A percentile compares a stretch with the other conserved stretches of the same genome.
These are phyloP conservation scores for Spongia lamella DNA, from an alignment of 37 sponge, comb jelly and placozoan species.

Conservation along the genomic window DNA sequence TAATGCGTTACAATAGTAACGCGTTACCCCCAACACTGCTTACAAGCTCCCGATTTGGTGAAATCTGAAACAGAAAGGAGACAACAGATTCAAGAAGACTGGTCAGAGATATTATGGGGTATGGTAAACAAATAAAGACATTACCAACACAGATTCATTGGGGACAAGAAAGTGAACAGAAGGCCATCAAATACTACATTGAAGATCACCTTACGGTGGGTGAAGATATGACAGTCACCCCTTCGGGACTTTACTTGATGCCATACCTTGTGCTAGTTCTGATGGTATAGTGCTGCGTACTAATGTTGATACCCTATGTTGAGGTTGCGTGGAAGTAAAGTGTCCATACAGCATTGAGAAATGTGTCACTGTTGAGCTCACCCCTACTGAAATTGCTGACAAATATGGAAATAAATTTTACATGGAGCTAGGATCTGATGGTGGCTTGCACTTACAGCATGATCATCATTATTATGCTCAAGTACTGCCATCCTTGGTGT, in stretches of 20 bases:
- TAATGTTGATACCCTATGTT: neutral
- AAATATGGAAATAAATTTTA: constrained; percentile 10
- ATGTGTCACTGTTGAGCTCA: too few relatives aligned
- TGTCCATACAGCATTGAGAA: constrained; percentile 21
- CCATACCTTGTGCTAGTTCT: neutral
- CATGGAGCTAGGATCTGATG: neutral
- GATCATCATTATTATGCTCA: neutral
- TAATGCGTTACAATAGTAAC: too few relatives aligned
- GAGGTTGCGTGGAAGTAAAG: neutral
- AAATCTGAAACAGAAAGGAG: too few relatives aligned
- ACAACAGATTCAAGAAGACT: neutral
- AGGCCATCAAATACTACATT: neutral
- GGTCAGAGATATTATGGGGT: too few relatives aligned
- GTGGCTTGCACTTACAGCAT: neutral
- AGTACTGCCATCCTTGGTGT: constrained; percentile 8
- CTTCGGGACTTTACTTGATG: neutral
- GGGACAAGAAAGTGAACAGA: constrained; percentile 1
- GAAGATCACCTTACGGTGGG: neutral
- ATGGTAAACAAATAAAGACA: neutral
- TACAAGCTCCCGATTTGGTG: too few relatives aligned
- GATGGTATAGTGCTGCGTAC: neutral
- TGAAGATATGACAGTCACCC: neutral
- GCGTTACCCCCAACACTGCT: too few relatives aligned
- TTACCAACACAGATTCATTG: constrained; percentile 1
- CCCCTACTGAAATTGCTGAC: neutral